Evolutionary conservation across 2,113 vertebrate genomes (phyloP).

Genomic region (Lophura nycthemera): DNA sequence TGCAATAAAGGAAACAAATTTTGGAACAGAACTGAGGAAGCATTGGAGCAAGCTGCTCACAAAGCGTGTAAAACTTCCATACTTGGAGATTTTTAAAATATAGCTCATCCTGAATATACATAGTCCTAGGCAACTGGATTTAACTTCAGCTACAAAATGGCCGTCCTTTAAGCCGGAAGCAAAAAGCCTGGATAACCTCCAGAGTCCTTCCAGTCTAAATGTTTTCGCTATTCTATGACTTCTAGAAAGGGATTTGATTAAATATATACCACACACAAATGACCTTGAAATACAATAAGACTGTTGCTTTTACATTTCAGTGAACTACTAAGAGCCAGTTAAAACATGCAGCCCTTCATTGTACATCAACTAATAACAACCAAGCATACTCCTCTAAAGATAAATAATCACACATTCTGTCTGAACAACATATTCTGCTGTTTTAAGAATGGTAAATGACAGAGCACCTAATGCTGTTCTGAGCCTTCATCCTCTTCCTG

Average conservation of each 20-base stretch:
- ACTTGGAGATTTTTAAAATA: not conserved
- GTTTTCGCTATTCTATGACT: conserved; percentile 30
- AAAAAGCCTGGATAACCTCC: conserved; percentile 29
- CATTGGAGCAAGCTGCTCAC: not conserved
- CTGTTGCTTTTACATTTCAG: not conserved
- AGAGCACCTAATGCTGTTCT: not conserved
- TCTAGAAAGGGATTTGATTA: conserved; percentile 39
- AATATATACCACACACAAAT: conserved; percentile 5
- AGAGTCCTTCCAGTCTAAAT: conserved; percentile 36
- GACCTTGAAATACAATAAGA: conserved; percentile 8
- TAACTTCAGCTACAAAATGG: not conserved
- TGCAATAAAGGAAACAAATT: not conserved
- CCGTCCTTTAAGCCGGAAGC: not conserved
- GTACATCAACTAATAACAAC: not conserved
- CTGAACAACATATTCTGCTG: not conserved
- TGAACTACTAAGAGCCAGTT: conserved; percentile 14
- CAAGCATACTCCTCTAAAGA: conserved; percentile 6
- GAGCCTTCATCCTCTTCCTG: not conserved
- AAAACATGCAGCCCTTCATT: conserved; percentile 31
- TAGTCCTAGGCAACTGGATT: not conserved
- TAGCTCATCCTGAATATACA: rapidly evolving
- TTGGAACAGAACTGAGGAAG: not conserved
- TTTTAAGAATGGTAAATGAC: not conserved
- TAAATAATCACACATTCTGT: conserved; percentile 54
- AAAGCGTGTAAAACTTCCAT: not conserved